Base-by-base conservation (phyloP, 2,113 vertebrate species). In the Sylvietta virens region DNA sequence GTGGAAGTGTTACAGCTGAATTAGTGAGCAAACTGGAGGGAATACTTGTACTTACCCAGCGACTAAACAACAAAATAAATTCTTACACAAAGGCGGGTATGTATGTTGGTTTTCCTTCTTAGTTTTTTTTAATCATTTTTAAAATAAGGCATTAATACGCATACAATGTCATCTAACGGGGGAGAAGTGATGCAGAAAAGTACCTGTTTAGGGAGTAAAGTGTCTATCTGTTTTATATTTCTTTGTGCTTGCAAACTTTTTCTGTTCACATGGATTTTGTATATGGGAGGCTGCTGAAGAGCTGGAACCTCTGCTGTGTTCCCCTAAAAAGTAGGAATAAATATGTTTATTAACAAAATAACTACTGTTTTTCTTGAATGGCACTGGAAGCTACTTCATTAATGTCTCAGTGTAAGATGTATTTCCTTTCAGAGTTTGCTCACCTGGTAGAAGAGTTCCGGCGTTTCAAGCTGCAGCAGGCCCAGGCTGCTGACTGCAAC, bases 21-120 rank as follows among this genome's bases (percentile, higher is more conserved):
- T 98, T 99, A 28, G 96, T 99, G 70, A 99, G 98, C 97, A 99
- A 99, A 92, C 95, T 99, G 86, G 99, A 99, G 94, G 98, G 98
- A 92, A 98, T 99, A 61, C 98, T 99, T 81, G 65, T 98, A 15
- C 98, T 99, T 37, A 97, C 98, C 94, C 99, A 99, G 96, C 98
- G 99, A 90, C 98, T 99, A 62, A 99, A 99, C 98, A 98, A 98
- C 96, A 99, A 99, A 88, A 99, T 99, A 62, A 99, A 98, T 92
- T 98, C 97, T 28, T 99, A 91, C 97, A 98, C 98, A 86, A 99
- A 97, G 97, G 96, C 99, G 91, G 98, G 92, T 98, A 90, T 60
- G 97, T 95, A 58, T 81, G 12, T 9, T 35, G 12, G 1, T 30
- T 83, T 72, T 15, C 7, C 6, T 27, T 60, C 7, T 37, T 60